These are phyloP conservation scores for Microctonus brassicae DNA, from an alignment of 2,888 invertebrate species.

Conservation along the genomic window DNA sequence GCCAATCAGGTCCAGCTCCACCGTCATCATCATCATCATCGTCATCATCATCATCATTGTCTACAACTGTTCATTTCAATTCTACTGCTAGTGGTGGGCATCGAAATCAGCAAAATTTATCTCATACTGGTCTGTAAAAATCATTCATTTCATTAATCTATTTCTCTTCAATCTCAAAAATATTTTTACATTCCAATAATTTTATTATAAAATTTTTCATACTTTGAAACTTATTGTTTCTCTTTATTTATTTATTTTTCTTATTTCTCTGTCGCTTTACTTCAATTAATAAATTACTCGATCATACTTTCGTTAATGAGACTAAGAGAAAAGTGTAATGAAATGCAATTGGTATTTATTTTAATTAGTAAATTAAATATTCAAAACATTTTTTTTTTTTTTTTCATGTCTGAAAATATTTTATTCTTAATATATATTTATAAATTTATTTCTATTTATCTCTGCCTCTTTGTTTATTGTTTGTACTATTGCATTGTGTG, in stretches of 20 bases:
- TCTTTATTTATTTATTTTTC: background rate
- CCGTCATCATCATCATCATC: conserved; percentile 52
- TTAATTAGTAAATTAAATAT: background rate
- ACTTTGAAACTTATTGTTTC: background rate
- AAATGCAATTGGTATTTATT: background rate
- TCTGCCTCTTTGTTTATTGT: conserved; percentile 26
- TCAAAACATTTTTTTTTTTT: background rate
- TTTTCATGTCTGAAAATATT: background rate
- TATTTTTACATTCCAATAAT: no score
- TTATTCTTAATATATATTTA: background rate
- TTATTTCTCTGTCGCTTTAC: background rate
- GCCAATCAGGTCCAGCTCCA: conserved; percentile 62
- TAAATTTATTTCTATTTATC: conserved; percentile 8
- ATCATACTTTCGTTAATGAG: background rate
- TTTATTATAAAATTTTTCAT: background rate
- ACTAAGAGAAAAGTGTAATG: background rate
- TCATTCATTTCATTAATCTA: conserved; percentile 40
- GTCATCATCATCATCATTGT: no score
- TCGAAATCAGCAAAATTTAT: conserved; percentile 53
- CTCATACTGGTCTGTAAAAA: conserved; percentile 65
- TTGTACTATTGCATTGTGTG: conserved; percentile 13
- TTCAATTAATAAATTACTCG: background rate
- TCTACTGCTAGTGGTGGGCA: conserved; percentile 52
- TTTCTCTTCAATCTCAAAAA: conserved; percentile 32
- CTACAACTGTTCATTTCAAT: conserved; percentile 54